A percentile compares a stretch with the other conserved stretches of the same genome.
Evolutionary conservation across 2,888 invertebrate genomes (phyloP).

Genomic region (Hecatera dysodea): DNA sequence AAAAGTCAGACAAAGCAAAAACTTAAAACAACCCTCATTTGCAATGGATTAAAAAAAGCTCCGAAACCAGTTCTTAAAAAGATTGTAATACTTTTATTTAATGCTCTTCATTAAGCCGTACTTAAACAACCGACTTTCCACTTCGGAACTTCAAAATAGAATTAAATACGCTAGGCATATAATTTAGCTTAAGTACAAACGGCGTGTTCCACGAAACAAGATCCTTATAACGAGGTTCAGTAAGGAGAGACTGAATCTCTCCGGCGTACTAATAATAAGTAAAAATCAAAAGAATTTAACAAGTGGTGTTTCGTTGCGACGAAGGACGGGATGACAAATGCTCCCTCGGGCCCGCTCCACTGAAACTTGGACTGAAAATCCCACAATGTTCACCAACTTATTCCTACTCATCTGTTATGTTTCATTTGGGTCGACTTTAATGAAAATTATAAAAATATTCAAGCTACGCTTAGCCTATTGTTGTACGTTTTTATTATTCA

Average conservation of each 20-base stretch:
- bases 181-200: constrained; percentile 45
- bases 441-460: constrained; percentile 77
- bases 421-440: constrained; percentile 76
- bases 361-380: constrained; percentile 73
- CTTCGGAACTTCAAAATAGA: constrained; percentile 46
- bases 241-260: constrained; percentile 31
- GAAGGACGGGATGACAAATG: constrained; percentile 75
- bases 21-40: constrained; percentile 30
- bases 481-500: constrained; percentile 46
- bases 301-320: constrained; percentile 62
- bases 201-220: constrained; percentile 39
- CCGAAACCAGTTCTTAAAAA: constrained; percentile 31
- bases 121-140: constrained; percentile 40
- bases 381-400: constrained; percentile 74
- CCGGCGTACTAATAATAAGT: constrained; percentile 62
- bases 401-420: constrained; percentile 73
- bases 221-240: constrained; percentile 45
- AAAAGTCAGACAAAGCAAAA: not conserved
- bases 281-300: constrained; percentile 73
- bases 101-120: constrained; percentile 45
- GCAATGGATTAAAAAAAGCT: not conserved
- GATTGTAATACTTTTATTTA: constrained; percentile 43
- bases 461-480: constrained; percentile 60
- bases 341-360: constrained; percentile 73
- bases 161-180: constrained; percentile 49